Evolutionary conservation across 2,797 vertebrate genomes (phyloP).

Genomic region (Lacerta agilis): DNA sequence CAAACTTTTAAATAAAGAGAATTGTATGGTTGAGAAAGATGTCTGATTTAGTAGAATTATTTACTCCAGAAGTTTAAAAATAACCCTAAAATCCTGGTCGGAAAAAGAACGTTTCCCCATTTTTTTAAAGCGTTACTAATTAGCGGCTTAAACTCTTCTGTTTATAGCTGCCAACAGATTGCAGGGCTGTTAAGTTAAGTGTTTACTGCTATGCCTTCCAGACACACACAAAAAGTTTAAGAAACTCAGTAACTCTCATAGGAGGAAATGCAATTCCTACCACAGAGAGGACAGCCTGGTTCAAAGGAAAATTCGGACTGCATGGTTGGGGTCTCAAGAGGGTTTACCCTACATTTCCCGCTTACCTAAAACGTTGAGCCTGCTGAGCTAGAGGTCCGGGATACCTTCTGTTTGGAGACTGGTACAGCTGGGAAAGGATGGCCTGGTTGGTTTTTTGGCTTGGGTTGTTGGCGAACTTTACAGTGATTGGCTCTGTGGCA

Average conservation of each 20-base stretch:
- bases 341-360: slow-evolving; percentile 24
- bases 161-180: background rate
- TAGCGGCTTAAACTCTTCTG: slow-evolving; percentile 21
- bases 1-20: background rate
- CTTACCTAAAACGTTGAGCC: slow-evolving; percentile 97
- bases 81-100: slow-evolving; percentile 27
- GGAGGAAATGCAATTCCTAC: background rate
- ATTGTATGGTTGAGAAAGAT: slow-evolving; percentile 10
- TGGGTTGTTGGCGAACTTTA: slow-evolving; percentile 99
- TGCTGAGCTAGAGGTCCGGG: slow-evolving; percentile 96
- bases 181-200: slow-evolving; percentile 25
- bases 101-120: background rate
- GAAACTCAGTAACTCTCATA: background rate
- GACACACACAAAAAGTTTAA: background rate
- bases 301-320: background rate
- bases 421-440: slow-evolving; percentile 97
- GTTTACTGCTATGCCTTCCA: background rate
- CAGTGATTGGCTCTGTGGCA: slow-evolving; percentile 95
- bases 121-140: background rate
- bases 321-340: slow-evolving; percentile 1
- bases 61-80: slow-evolving; percentile 5
- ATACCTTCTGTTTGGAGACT: slow-evolving; percentile 97
- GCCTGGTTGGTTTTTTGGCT: slow-evolving; percentile 99
- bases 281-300: background rate
- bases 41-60: slow-evolving; percentile 29